These are phyloP conservation scores for Ptychodera flava DNA, from an alignment of 35 echinoderm and acorn worm genomes.

Conservation along the genomic window DNA sequence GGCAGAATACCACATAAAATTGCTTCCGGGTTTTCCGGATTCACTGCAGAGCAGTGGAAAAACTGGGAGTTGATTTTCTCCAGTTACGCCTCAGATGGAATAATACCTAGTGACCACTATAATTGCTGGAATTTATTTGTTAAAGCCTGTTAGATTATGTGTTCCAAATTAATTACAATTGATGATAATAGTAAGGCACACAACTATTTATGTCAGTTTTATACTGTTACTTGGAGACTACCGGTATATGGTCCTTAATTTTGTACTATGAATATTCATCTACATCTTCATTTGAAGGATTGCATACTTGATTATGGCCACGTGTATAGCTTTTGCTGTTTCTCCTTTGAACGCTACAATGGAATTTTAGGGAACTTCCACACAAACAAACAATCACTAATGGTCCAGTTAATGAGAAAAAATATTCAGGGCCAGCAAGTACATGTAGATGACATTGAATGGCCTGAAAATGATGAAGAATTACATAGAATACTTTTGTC, in stretches of 20 bases:
- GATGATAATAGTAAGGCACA: neutral
- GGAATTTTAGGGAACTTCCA: too few relatives aligned
- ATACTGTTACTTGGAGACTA: neutral
- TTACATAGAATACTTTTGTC: neutral
- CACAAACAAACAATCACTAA: too few relatives aligned
- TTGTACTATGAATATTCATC: constrained; percentile 22
- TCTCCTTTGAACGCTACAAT: constrained; percentile 15
- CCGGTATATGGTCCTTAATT: constrained; percentile 8
- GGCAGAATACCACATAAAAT: constrained; percentile 22
- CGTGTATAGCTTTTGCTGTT: constrained; percentile 16
- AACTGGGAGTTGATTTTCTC: constrained; percentile 31
- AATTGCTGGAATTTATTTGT: constrained; percentile 26
- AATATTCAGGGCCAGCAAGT: too few relatives aligned
- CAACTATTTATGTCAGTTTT: neutral
- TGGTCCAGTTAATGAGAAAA: too few relatives aligned
- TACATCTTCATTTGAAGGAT: constrained; percentile 14
- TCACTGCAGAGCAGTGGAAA: too few relatives aligned
- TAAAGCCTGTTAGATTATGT: constrained; percentile 13
- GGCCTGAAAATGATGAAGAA: neutral
- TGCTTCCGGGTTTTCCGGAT: constrained; percentile 1
- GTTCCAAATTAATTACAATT: neutral
- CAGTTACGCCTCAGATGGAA: neutral
- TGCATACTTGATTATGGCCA: constrained; percentile 9
- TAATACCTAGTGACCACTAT: constrained; percentile 9
- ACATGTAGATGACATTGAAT: neutral